Base-by-base conservation (phyloP, 37 sponge, comb jelly and placozoan species). In the Beroe forskalii region DNA sequence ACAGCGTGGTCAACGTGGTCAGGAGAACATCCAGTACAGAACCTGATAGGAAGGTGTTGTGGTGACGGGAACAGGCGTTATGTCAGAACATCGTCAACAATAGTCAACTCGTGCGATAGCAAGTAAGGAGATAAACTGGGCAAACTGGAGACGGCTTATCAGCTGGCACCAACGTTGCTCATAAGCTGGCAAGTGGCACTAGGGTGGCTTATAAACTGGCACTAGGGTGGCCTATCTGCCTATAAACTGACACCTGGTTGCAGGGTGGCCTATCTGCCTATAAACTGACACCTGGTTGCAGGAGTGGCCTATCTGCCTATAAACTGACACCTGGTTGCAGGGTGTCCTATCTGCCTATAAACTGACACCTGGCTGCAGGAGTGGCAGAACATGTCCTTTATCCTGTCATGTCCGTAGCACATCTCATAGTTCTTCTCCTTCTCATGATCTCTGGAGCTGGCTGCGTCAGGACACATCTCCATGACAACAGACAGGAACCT, bases 381-480 rank as follows among this genome's bases (percentile, higher is more conserved):
- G 55, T 80, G 86, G 42, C 86, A 80, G 48, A 33, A 80, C 86
- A 80, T 80, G 30, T 80, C 86, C 43, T 38, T 35, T 2, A 80
- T 80, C 86, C 41, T 80, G 55, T 80, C 48, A 37, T 80, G 86
- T 42, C 86, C 86, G 86, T 80, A 80, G 86, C 86, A 80, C 86
- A 80, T 80, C 55, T 80, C 86, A 30, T 44, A 80, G 44, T 80
- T 41, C 55, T 44, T 41, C 9, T 35, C 86, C 48, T 80, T 80
- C 31, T 80, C 86, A 25, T 3, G 27, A 23, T 69, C 72, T 2
- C 72, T 19, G 3, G 17, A 12, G 20, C 17, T 32, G 4, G 43
- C 12, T 1, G 86, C 86, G 4, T 80, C 86, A 1, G 86, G 86
- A 80, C 86, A 80, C 40, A 80, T 80, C 30, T 80, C 86, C 86